Evolutionary conservation across 1,140 invertebrate genomes (phyloP), one percentile per base, ranked within the genome.

Genomic region (Plectus sambesii): DNA sequence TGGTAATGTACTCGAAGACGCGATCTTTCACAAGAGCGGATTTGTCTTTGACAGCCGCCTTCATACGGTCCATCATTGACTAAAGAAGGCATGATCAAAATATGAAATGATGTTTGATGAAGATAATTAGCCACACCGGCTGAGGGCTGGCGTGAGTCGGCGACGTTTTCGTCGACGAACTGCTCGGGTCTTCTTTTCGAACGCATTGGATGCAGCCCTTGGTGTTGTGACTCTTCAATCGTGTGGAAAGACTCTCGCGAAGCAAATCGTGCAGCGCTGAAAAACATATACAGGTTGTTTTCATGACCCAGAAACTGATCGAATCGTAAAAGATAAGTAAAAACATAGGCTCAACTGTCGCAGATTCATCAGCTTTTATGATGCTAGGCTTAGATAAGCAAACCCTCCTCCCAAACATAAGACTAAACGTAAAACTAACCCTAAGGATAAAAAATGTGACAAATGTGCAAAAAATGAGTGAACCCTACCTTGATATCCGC

Each of bases 401-500:
- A n/a, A n/a, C n/a, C n/a, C n/a, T n/a, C n/a, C n/a, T n/a, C n/a
- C n/a, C n/a, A n/a, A n/a, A n/a, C n/a, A n/a, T n/a, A n/a, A n/a
- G n/a, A n/a, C n/a, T n/a, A n/a, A n/a, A n/a, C n/a, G n/a, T n/a
- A n/a, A n/a, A n/a, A n/a, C n/a, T n/a, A n/a, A n/a, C n/a, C n/a
- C n/a, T n/a, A 73, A 41, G 6, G 63, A 59, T 58, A 39, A 35
- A 58, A 56, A 61, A 46, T 36, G 2, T 35, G 36, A 47, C 48
- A 24, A 30, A 22, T 24, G 39, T 36, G 24, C 40, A 49, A n/a
- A 27, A 26, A 2, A 38, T 9, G 5, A 48, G 8, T 30, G 2
- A 29, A 37, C 6, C 53, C 40, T 60, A 74, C 74, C 80, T 73
- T 81, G 78, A 75, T 92, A 97, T 8, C 92, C 92, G 51, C 87